These are phyloP conservation scores for Malacoctenus gilli DNA, from an alignment of 2,797 vertebrate species.

Conservation along the genomic window DNA sequence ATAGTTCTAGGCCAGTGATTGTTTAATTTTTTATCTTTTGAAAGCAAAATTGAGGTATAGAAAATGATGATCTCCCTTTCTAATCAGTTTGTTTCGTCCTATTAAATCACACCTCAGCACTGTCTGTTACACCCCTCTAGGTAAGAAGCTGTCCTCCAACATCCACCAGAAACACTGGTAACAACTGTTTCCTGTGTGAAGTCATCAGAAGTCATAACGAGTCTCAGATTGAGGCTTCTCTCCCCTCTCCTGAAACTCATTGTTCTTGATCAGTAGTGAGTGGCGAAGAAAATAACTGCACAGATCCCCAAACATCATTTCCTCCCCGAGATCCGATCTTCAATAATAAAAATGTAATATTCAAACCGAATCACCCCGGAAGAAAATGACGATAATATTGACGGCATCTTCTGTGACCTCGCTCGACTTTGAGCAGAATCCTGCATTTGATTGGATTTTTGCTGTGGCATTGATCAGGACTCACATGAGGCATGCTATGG, in stretches of 20 bases:
- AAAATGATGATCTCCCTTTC: slow-evolving; percentile 15
- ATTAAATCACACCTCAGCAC: slow-evolving; percentile 75
- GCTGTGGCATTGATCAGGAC: slow-evolving; percentile 64
- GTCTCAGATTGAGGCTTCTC: slow-evolving; percentile 56
- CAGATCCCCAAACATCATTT: slow-evolving; percentile 20
- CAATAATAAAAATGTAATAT: slow-evolving; percentile 33
- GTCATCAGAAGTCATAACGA: slow-evolving; percentile 67
- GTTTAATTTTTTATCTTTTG: neutral
- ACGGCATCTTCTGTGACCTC: slow-evolving; percentile 51
- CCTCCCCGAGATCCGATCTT: slow-evolving; percentile 24
- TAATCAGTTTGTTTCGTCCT: slow-evolving; percentile 62
- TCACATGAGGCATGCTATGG: slow-evolving; percentile 60
- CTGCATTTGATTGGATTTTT: slow-evolving; percentile 57
- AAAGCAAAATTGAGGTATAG: slow-evolving; percentile 20
- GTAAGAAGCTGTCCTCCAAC: slow-evolving; percentile 58
- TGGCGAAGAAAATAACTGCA: slow-evolving; percentile 8
- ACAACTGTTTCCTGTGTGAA: slow-evolving; percentile 72
- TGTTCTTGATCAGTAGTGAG: slow-evolving; percentile 34
- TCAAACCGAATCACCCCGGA: slow-evolving; percentile 27
- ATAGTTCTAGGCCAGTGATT: slow-evolving; percentile 13
- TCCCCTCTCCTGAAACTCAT: slow-evolving; percentile 39
- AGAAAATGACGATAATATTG: slow-evolving; percentile 54
- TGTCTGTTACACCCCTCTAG: slow-evolving; percentile 71
- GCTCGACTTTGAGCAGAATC: slow-evolving; percentile 63
- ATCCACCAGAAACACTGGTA: slow-evolving; percentile 54